A percentile compares a stretch with the other conserved stretches of the same genome.
phyloP scores from a whole-genome alignment of 2,888 invertebrate genomes.

The Orthosia gracilis region DNA sequence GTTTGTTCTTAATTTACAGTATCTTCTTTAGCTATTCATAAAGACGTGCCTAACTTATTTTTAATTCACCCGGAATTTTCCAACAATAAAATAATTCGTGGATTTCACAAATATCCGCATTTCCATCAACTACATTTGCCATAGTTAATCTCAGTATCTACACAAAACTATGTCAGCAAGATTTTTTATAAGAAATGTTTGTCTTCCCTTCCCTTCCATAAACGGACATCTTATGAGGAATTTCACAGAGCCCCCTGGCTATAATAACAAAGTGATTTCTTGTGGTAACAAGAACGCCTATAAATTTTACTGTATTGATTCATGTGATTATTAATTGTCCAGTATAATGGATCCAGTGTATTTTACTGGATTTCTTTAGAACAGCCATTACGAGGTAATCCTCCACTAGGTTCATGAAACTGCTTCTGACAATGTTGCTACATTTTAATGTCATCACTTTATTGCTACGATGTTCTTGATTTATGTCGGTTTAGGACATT shows the following conservation, averaged over 20 bases:
- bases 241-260: constrained; percentile 54
- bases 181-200: constrained; percentile 66
- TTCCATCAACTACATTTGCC: constrained; percentile 5
- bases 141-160: constrained; percentile 25
- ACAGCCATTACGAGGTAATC: constrained; percentile 30
- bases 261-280: constrained; percentile 66
- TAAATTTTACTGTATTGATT: constrained; percentile 73
- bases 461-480: constrained; percentile 37
- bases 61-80: neutral
- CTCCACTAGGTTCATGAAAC: constrained; percentile 17
- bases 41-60: neutral
- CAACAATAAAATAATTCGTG: constrained; percentile 8
- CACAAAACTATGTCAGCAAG: constrained; percentile 48
- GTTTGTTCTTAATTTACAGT: no score
- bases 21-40: no score
- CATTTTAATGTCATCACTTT: constrained; percentile 31
- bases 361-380: constrained; percentile 26
- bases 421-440: constrained; percentile 48
- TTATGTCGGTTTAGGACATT: constrained; percentile 23
- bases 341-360: constrained; percentile 41
- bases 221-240: constrained; percentile 44
- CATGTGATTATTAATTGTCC: constrained; percentile 70
- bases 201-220: constrained; percentile 34
- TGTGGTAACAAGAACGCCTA: constrained; percentile 69
- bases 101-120: constrained; percentile 7